Evolutionary conservation across 92 coral and sea anemone species (phyloP).

Genomic region (Virgularia gustaviana): DNA sequence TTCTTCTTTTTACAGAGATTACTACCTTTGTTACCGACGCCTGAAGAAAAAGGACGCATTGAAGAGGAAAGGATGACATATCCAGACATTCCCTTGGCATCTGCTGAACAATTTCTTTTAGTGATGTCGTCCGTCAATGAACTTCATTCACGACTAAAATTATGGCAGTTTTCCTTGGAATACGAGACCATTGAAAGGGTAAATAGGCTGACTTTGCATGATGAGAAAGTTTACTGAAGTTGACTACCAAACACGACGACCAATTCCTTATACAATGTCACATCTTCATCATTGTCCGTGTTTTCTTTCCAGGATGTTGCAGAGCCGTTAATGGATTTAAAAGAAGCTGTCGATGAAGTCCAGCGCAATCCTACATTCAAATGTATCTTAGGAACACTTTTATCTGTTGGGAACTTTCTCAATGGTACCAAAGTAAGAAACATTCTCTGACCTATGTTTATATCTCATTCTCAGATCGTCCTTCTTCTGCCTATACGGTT

Average conservation of each 20-base stretch:
- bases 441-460: background rate
- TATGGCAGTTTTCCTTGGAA: slow-evolving; percentile 96
- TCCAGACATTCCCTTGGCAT: slow-evolving; percentile 90
- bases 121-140: slow-evolving; percentile 90
- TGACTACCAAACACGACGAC: no score
- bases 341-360: slow-evolving; percentile 83
- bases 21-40: slow-evolving; percentile 81
- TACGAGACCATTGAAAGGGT: slow-evolving; percentile 97
- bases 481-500: background rate
- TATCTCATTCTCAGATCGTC: background rate
- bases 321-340: slow-evolving; percentile 95
- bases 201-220: no score
- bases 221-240: no score
- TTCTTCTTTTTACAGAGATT: slow-evolving; percentile 82
- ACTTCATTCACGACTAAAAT: slow-evolving; percentile 75
- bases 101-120: slow-evolving; percentile 91
- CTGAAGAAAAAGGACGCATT: slow-evolving; percentile 84
- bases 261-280: no score
- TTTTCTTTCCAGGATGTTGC: slow-evolving; percentile 73
- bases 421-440: slow-evolving; percentile 81
- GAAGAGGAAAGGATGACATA: slow-evolving; percentile 88
- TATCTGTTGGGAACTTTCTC: slow-evolving; percentile 92
- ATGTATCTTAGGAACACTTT: slow-evolving; percentile 83
- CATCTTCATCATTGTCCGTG: background rate
- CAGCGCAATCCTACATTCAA: slow-evolving; percentile 77